Percentiles rank a stretch among this genome's conserved stretches.
phyloP scores from a whole-genome alignment of 2,797 vertebrate species.

The Cyclopterus lumpus region DNA sequence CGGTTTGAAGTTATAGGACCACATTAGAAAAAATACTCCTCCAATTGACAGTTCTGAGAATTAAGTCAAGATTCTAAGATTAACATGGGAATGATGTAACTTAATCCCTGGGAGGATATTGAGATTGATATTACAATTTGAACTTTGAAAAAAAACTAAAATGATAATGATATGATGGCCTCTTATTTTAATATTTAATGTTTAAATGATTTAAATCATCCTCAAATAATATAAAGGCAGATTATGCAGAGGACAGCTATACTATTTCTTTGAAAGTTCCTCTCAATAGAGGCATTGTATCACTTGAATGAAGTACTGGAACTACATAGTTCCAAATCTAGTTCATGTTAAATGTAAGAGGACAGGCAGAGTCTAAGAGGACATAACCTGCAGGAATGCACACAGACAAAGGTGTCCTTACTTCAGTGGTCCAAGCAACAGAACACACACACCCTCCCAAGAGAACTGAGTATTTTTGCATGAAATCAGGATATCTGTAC shows the following conservation, averaged over 20 bases:
- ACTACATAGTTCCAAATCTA: not conserved
- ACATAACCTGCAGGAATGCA: constrained; percentile 14
- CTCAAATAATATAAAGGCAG: not conserved
- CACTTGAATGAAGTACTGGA: not conserved
- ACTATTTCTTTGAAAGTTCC: not conserved
- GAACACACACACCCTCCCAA: not conserved
- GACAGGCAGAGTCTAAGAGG: not conserved
- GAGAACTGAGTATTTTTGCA: constrained; percentile 26
- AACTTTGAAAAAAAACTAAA: not conserved
- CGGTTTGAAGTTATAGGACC: not conserved
- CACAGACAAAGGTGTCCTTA: constrained; percentile 17
- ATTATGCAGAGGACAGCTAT: not conserved
- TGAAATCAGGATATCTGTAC: constrained; percentile 33
- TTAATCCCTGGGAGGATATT: not conserved
- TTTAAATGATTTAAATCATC: not conserved
- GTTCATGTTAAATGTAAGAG: not conserved
- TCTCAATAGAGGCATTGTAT: not conserved
- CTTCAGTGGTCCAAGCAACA: constrained; percentile 20
- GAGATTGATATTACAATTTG: not conserved
- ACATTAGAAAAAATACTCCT: not conserved
- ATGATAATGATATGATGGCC: too few relatives aligned
- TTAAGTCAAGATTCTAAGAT: not conserved
- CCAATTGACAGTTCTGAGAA: not conserved
- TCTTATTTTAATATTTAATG: too few relatives aligned
- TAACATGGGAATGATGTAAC: not conserved